These are phyloP conservation scores for Netelia virgata DNA, from an alignment of 2,888 invertebrate species.

Conservation along the genomic window DNA sequence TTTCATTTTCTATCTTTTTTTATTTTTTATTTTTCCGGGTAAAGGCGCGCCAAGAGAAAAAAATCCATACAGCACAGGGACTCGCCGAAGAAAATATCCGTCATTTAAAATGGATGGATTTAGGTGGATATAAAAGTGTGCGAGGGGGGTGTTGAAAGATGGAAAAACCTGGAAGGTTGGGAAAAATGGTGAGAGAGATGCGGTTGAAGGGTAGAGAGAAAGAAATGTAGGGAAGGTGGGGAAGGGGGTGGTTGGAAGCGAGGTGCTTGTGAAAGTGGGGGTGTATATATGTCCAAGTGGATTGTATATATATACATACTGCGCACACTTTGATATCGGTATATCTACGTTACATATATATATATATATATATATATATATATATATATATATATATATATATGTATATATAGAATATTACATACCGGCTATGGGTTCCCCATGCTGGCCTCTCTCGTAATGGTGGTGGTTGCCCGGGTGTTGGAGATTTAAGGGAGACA, in stretches of 20 bases:
- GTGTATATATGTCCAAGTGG: conserved; percentile 44
- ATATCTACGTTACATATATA: background rate
- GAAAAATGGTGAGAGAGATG: conserved; percentile 45
- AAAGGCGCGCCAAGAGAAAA: conserved; percentile 69
- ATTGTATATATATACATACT: conserved; percentile 9
- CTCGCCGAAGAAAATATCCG: conserved; percentile 82
- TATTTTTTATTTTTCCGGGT: background rate
- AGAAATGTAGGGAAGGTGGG: conserved; percentile 59
- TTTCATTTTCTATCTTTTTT: conserved; percentile 14
- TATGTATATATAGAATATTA: background rate
- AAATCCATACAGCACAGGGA: conserved; percentile 79
- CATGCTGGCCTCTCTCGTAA: conserved; percentile 64
- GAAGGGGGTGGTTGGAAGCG: conserved; percentile 34
- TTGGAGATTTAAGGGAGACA: conserved; percentile 81
- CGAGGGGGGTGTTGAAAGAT: conserved; percentile 70
- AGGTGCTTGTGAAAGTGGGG: conserved; percentile 76
- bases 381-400: conserved; percentile 5
- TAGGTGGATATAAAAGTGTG: conserved; percentile 83
- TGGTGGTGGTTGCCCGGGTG: conserved; percentile 78
- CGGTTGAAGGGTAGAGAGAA: conserved; percentile 35
- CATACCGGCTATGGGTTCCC: conserved; percentile 36
- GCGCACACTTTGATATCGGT: conserved; percentile 1
- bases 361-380: too few relatives aligned
- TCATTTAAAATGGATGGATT: conserved; percentile 84
- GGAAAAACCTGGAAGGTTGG: conserved; percentile 54